A percentile compares a stretch with the other conserved stretches of the same genome.
Evolutionary conservation across 2,113 vertebrate genomes (phyloP).

Genomic region (Cyrtonyx montezumae): DNA sequence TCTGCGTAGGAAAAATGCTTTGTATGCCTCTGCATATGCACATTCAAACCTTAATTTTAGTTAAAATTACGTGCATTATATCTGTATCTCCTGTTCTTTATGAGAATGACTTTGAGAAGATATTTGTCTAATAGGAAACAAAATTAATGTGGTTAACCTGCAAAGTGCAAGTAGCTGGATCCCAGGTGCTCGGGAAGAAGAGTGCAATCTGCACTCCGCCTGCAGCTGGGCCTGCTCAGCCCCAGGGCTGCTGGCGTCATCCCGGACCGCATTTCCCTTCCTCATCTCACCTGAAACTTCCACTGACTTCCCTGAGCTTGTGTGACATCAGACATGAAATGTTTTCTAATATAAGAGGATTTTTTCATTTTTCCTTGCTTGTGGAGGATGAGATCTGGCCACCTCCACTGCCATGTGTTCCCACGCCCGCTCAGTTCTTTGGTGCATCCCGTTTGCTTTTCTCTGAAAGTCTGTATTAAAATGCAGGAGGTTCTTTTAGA

Average conservation of each 20-base stretch:
- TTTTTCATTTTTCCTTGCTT: neutral
- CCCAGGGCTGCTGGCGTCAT: neutral
- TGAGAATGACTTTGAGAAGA: neutral
- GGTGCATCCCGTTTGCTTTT: neutral
- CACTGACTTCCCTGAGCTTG: neutral
- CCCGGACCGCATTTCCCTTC: neutral
- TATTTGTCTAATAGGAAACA: slow-evolving; percentile 21
- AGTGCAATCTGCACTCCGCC: neutral
- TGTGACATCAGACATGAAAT: neutral
- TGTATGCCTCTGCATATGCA: neutral
- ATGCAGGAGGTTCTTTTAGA: slow-evolving; percentile 5
- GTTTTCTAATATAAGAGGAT: neutral
- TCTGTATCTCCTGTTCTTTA: neutral
- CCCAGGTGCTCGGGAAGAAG: neutral
- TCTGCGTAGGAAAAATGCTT: neutral
- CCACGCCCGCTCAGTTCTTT: neutral
- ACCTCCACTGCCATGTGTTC: neutral
- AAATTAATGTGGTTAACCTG: neutral
- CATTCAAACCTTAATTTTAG: slow-evolving; percentile 30
- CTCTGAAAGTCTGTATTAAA: neutral
- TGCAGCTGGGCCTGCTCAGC: neutral
- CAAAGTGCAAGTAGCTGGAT: neutral
- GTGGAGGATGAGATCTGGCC: neutral
- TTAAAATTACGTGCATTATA: slow-evolving; percentile 4
- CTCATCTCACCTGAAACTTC: neutral